A percentile compares a stretch with the other conserved stretches of the same genome.
These are phyloP conservation scores for Craniophora ligustri DNA, from an alignment of 2,888 invertebrate genomes.

Conservation along the genomic window DNA sequence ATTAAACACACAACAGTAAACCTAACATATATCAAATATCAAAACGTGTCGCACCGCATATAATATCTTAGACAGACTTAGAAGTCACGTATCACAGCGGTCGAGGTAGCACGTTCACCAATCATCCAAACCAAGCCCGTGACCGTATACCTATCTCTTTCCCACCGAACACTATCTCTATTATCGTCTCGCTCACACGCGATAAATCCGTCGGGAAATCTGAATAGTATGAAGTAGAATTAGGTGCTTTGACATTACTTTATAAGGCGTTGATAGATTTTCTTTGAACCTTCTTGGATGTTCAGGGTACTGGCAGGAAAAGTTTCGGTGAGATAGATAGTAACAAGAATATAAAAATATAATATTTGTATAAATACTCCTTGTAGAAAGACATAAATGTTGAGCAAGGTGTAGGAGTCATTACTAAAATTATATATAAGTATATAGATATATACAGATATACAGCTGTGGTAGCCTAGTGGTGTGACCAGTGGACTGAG, in stretches of 20 bases:
- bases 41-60: constrained; percentile 61
- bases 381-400: too few species aligned
- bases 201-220: constrained; percentile 84
- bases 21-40: constrained; percentile 63
- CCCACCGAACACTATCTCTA: constrained; percentile 37
- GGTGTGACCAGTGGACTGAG: too few species aligned
- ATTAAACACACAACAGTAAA: too few species aligned
- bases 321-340: constrained; percentile 21
- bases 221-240: constrained; percentile 81
- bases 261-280: constrained; percentile 82
- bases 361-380: too few species aligned
- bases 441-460: too few species aligned
- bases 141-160: constrained; percentile 75
- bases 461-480: too few species aligned
- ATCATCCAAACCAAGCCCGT: constrained; percentile 85
- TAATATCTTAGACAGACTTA: constrained; percentile 63
- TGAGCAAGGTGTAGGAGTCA: too few species aligned
- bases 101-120: constrained; percentile 84
- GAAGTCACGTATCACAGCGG: constrained; percentile 85
- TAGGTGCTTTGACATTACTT: constrained; percentile 86
- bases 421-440: too few species aligned
- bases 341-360: neutral
- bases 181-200: constrained; percentile 58
- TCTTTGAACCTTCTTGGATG: constrained; percentile 71
- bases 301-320: constrained; percentile 49